These are phyloP conservation scores for Felis chaus DNA, from an alignment of 2,113 vertebrate species.

Conservation along the genomic window DNA sequence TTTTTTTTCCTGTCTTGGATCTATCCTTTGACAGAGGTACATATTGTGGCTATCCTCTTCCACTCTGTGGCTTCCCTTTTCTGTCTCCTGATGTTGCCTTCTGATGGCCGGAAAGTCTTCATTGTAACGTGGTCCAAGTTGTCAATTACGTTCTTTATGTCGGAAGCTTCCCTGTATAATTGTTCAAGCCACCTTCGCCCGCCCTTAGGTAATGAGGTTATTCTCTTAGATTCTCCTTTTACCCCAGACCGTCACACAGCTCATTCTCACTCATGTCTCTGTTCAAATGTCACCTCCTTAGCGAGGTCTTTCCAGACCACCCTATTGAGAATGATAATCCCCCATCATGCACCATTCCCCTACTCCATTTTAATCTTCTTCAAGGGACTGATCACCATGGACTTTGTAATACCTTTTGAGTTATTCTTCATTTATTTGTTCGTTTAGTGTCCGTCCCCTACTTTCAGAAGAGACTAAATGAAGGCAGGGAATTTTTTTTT, in stretches of 20 bases:
- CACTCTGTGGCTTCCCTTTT: neutral
- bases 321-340: neutral
- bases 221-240: neutral
- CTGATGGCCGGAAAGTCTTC: neutral
- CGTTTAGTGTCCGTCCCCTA: neutral
- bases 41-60: neutral
- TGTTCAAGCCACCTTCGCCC: neutral
- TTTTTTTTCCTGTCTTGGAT: neutral
- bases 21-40: neutral
- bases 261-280: neutral
- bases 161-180: neutral
- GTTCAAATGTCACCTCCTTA: neutral
- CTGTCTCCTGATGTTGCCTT: neutral
- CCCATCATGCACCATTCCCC: neutral
- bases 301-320: neutral
- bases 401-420: neutral
- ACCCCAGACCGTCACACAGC: neutral
- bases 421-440: neutral
- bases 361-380: neutral
- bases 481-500: neutral
- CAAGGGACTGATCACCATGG: neutral
- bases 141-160: neutral
- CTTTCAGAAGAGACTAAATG: neutral
- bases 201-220: neutral
- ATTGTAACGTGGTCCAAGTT: neutral